Evolutionary conservation across 2,797 vertebrate genomes (phyloP), one percentile per base, ranked within the genome.

Genomic region (Acanthurus lineatus): DNA sequence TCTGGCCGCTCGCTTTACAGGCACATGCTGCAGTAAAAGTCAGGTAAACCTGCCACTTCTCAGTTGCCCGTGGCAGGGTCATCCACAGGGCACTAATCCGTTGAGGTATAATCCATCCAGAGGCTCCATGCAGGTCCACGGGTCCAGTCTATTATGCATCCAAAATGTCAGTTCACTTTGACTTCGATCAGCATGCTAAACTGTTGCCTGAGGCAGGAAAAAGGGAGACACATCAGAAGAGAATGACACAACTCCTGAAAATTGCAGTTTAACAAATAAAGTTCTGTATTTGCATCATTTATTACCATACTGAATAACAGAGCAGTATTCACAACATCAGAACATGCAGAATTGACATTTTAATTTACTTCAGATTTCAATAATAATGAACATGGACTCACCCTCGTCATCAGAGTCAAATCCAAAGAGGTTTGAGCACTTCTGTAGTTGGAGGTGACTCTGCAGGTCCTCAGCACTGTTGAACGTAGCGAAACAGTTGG

Each of bases 371-470:
- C 1, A 15, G 25, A 53, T 52, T 28, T 22, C 2, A 32, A 6
- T 7, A 12, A 20, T 17, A 15, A 54, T 56, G 17, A 15, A 12
- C 3, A 35, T 3, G n/a, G 14, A 67, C 97, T 98, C 96, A 98
- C 98, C 97, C 95, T 99, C 98, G 75, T 99, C 98, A 86, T 99
- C 98, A 9, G 98, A 99, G 94, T 99, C 98, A 40, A 99, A 99
- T 83, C 98, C 98, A 87, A 99, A 99, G 80, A 99, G 95, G 74
- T 95, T 96, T 45, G 97, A 96, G 95, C 98, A 99, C 86, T 96
- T 98, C 90, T 97, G 96, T 89, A 96, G 94, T 87, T 94, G 94
- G 89, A 95, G 93, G 65, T 99, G 98, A 88, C 89, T 89, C 93
- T 97, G 96, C 90, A 99, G 95, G 83, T 97, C 97, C 93, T 97